These are phyloP conservation scores for Isurus oxyrinchus DNA, from an alignment of 2,113 vertebrate genomes.

Conservation along the genomic window DNA sequence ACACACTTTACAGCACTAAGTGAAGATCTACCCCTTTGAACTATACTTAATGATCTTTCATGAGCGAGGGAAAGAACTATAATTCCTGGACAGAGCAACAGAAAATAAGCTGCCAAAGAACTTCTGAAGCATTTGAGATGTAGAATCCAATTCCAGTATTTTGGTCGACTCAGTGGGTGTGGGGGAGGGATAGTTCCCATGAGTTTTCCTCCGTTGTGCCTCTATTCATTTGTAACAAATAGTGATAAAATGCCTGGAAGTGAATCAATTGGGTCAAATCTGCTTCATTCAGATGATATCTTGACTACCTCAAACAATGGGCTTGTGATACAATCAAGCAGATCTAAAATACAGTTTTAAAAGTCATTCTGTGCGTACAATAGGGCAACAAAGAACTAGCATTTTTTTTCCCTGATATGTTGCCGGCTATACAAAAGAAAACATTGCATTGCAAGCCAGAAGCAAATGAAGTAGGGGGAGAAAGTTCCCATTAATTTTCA, in stretches of 20 bases:
- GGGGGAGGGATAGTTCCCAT: conserved; percentile 15
- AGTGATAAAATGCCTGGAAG: background rate
- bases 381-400: conserved; percentile 6
- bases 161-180: background rate
- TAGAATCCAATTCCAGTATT: background rate
- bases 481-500: conserved; percentile 34
- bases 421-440: background rate
- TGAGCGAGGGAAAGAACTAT: background rate
- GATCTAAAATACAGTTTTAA: conserved; percentile 29
- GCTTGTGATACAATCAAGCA: conserved; percentile 2
- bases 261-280: conserved; percentile 18
- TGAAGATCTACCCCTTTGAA: background rate
- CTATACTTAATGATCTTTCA: background rate
- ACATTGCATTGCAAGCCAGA: background rate
- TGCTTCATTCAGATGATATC: conserved; percentile 7
- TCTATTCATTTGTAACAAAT: conserved; percentile 23
- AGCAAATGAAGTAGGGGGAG: background rate
- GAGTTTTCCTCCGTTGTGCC: conserved; percentile 13
- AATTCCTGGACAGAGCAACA: background rate
- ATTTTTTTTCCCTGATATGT: conserved; percentile 7
- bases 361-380: conserved; percentile 17
- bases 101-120: background rate
- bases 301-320: background rate
- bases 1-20: background rate
- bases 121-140: background rate